Conservation (phyloP, 2,797 vertebrate genomes). For the Champsocephalus esox region DNA sequence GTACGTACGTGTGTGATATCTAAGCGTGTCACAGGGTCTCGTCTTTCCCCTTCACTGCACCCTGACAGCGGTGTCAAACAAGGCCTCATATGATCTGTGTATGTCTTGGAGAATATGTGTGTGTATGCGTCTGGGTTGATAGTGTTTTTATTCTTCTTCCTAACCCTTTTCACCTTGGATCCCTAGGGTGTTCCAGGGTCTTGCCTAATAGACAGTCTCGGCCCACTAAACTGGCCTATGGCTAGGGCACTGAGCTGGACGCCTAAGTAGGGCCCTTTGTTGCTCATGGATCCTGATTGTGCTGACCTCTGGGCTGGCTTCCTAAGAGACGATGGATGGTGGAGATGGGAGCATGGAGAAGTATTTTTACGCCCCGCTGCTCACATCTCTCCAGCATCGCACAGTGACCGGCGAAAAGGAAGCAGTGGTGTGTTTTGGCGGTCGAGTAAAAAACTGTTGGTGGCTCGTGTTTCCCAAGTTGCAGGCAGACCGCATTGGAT, state of each 20-base stretch:
- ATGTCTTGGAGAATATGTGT: conserved; percentile 75
- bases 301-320: conserved; percentile 80
- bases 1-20: conserved; percentile 56
- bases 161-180: conserved; percentile 71
- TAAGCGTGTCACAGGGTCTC: conserved; percentile 75
- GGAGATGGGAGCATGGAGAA: conserved; percentile 53
- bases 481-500: conserved; percentile 39
- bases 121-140: conserved; percentile 75
- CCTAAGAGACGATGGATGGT: conserved; percentile 69
- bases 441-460: conserved; percentile 46
- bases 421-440: conserved; percentile 58
- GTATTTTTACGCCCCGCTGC: conserved; percentile 75
- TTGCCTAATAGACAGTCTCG: conserved; percentile 83
- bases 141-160: conserved; percentile 74
- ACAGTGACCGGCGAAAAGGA: conserved; percentile 54
- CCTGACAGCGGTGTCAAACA: conserved; percentile 85
- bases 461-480: conserved; percentile 43
- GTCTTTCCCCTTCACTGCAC: conserved; percentile 84
- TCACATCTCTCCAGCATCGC: conserved; percentile 66
- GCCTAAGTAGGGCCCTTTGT: conserved; percentile 81
- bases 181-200: conserved; percentile 79
- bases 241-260: conserved; percentile 76
- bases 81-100: conserved; percentile 80
- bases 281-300: conserved; percentile 85
- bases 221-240: conserved; percentile 83